phyloP scores from a whole-genome alignment of 2,888 invertebrate genomes.

The Proisotoma minuta region DNA sequence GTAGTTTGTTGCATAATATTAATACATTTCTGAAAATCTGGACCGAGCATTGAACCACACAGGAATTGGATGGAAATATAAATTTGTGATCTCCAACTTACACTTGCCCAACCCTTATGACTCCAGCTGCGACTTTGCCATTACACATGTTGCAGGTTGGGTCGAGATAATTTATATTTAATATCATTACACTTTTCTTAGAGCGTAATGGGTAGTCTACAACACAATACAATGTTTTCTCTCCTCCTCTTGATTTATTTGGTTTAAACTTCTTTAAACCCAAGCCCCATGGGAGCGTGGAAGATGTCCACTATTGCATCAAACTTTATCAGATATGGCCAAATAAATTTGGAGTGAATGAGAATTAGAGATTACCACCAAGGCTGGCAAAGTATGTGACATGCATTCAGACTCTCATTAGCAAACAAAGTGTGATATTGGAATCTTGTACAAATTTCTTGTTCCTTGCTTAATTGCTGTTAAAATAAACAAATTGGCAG shows the following conservation, averaged over 20 bases:
- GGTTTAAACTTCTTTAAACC: constrained; percentile 3
- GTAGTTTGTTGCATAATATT: background rate
- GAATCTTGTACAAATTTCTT: background rate
- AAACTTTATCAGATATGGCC: background rate
- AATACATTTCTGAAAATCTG: background rate
- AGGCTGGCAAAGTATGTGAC: constrained; percentile 9
- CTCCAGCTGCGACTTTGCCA: constrained; percentile 16
- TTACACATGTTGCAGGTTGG: constrained; percentile 13
- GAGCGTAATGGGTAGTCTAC: constrained; percentile 1
- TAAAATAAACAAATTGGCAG: too few relatives aligned
- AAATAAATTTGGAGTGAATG: constrained; percentile 1
- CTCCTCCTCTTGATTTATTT: constrained; percentile 6
- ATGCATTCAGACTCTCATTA: constrained; percentile 12
- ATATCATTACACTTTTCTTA: constrained; percentile 9
- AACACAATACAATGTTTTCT: background rate
- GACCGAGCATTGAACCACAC: background rate
- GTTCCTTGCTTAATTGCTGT: background rate
- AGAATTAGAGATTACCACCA: constrained; percentile 5
- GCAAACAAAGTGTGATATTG: background rate
- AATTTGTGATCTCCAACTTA: too few relatives aligned
- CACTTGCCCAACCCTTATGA: constrained; percentile 8
- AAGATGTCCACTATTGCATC: background rate
- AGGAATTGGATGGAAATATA: background rate
- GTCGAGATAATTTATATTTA: constrained; percentile 14
- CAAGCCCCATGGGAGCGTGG: background rate